Conservation (phyloP, 2,888 invertebrate genomes). For the Anodontia alba region DNA sequence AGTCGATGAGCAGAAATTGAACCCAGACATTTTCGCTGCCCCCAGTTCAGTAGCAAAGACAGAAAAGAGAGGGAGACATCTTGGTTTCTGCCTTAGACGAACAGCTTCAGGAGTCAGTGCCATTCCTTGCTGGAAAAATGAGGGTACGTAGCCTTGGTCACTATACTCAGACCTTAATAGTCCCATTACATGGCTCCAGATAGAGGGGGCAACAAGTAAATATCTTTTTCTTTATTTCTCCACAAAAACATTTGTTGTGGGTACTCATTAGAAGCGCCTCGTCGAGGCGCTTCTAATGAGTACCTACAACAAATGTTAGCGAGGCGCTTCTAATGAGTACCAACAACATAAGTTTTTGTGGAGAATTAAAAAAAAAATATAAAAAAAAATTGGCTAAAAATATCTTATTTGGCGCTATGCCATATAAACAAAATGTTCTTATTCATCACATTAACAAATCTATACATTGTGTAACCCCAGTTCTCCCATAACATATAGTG, state of each 20-base stretch:
- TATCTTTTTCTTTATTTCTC: background rate
- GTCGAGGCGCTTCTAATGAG: too few species aligned
- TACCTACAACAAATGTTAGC: too few species aligned
- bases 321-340: too few species aligned
- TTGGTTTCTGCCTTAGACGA: constrained; percentile 30
- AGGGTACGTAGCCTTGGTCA: background rate
- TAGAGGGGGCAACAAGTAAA: background rate
- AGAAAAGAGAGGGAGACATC: constrained; percentile 20
- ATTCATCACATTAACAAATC: too few species aligned
- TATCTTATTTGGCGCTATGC: too few species aligned
- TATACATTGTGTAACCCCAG: too few species aligned
- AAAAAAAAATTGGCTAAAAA: too few species aligned
- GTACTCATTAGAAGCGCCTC: too few species aligned
- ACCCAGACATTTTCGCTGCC: background rate
- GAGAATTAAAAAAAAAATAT: too few species aligned
- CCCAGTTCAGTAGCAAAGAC: background rate
- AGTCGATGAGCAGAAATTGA: background rate
- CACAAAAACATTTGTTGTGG: background rate
- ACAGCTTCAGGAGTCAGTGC: constrained; percentile 29
- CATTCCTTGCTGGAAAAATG: constrained; percentile 38
- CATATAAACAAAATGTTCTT: too few species aligned
- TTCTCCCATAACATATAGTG: too few species aligned
- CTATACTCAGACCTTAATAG: background rate
- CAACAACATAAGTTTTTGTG: too few species aligned
- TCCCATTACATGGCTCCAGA: background rate